These are phyloP conservation scores for Malurus cyaneus DNA, from an alignment of 2,113 vertebrate species.

Conservation along the genomic window DNA sequence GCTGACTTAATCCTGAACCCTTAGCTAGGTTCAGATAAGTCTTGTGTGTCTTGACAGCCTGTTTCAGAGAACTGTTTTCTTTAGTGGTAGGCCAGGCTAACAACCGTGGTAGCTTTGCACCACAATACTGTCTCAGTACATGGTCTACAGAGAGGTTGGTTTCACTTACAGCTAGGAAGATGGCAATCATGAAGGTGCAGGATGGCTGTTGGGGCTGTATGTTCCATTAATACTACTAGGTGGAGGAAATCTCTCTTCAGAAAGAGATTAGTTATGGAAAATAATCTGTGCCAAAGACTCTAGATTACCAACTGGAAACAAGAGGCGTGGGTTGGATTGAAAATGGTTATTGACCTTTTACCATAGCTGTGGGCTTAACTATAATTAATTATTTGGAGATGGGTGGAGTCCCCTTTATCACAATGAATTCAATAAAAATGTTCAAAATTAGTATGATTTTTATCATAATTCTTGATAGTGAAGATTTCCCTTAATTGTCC, in stretches of 20 bases:
- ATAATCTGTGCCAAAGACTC: background rate
- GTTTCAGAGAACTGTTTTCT: background rate
- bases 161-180: background rate
- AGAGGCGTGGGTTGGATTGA: background rate
- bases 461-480: background rate
- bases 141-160: background rate
- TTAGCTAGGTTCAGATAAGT: background rate
- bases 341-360: background rate
- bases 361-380: background rate
- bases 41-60: background rate
- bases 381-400: background rate
- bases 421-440: background rate
- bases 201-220: background rate
- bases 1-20: background rate
- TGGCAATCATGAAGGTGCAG: accelerated
- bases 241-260: background rate
- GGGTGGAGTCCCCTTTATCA: background rate
- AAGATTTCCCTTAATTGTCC: background rate
- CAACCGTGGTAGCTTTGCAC: accelerated
- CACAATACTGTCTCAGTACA: background rate
- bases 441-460: background rate
- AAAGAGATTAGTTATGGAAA: background rate
- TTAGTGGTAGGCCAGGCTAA: background rate
- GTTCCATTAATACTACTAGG: background rate
- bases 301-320: constrained; percentile 1